Evolutionary conservation across 2,888 invertebrate species (phyloP).

Genomic region (Schizaphis graminum): DNA sequence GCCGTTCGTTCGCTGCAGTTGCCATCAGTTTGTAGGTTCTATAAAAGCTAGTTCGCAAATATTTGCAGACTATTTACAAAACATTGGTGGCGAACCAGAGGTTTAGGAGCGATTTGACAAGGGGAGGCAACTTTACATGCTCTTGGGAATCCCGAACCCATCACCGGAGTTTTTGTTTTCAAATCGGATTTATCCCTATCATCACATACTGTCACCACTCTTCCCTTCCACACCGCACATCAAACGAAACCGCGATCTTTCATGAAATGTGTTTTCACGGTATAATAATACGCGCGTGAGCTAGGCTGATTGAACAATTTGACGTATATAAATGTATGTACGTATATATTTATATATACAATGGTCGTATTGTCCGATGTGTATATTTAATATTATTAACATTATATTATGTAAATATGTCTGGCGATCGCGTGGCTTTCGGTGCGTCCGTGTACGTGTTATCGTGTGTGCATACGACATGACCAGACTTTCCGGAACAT

Average conservation of each 20-base stretch:
- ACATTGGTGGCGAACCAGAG: background rate
- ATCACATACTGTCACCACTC: background rate
- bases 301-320: background rate
- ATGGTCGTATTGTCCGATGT: background rate
- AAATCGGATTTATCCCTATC: background rate
- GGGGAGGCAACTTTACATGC: background rate
- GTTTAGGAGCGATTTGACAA: background rate
- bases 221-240: background rate
- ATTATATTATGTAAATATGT: background rate
- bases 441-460: background rate
- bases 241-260: background rate
- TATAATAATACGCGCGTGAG: background rate
- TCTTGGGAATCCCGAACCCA: background rate
- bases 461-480: slow-evolving; percentile 12
- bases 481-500: slow-evolving; percentile 21
- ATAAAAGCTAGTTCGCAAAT: background rate
- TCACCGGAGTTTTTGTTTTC: background rate
- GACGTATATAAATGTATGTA: background rate
- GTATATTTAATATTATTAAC: background rate
- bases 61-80: background rate
- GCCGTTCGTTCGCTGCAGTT: background rate
- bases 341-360: background rate
- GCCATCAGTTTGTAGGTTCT: background rate
- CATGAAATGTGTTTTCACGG: background rate
- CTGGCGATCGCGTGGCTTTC: background rate